phyloP scores from a whole-genome alignment of 2,888 invertebrate species.

The Cantharis rufa region DNA sequence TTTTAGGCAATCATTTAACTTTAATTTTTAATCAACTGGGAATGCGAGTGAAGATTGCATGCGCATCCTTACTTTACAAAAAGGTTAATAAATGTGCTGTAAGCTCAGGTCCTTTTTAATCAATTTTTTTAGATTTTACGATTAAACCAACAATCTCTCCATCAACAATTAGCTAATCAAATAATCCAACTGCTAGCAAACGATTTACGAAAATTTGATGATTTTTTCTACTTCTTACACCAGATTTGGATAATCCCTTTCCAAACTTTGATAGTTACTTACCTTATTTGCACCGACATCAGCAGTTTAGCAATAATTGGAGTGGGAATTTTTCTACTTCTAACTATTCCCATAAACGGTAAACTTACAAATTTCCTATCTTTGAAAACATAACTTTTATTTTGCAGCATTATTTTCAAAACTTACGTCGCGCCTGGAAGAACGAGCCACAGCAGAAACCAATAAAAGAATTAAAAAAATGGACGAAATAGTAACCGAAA shows the following conservation, averaged over 20 bases:
- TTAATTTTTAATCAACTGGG: conserved; percentile 51
- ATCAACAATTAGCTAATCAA: conserved; percentile 80
- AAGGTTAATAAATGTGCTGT: conserved; percentile 61
- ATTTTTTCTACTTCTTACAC: conserved; percentile 69
- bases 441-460: conserved; percentile 55
- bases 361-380: not conserved
- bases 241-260: conserved; percentile 81
- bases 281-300: conserved; percentile 61
- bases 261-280: conserved; percentile 66
- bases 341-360: conserved; percentile 60
- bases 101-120: not conserved
- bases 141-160: conserved; percentile 70
- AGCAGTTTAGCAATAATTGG: conserved; percentile 64
- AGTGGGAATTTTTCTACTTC: conserved; percentile 59
- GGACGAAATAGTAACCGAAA: conserved; percentile 72
- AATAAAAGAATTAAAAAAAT: conserved; percentile 69
- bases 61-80: conserved; percentile 74
- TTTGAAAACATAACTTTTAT: not conserved
- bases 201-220: conserved; percentile 81
- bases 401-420: conserved; percentile 34
- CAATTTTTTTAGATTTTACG: conserved; percentile 59
- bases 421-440: conserved; percentile 41
- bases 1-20: not conserved
- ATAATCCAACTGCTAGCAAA: conserved; percentile 84
- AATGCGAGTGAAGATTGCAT: conserved; percentile 73